Conservation (phyloP, 2,113 vertebrate species). For the Nibea coibor region DNA sequence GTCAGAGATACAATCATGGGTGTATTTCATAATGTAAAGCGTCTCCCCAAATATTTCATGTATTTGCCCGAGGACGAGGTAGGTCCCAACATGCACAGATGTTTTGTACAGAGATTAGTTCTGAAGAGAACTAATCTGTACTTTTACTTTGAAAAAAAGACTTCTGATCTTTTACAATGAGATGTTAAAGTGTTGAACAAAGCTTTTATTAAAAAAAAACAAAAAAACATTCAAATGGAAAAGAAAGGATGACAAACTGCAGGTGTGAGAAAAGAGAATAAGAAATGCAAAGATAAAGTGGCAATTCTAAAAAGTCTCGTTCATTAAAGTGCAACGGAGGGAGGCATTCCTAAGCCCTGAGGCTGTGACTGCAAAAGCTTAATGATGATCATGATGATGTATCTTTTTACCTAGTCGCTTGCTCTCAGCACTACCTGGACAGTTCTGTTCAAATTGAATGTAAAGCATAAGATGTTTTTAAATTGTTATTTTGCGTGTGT, state of each 20-base stretch:
- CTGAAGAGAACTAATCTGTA: not conserved
- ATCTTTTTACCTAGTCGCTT: constrained; percentile 1
- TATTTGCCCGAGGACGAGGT: constrained; percentile 19
- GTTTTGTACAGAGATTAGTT: constrained; percentile 28
- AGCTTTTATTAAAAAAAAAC: not conserved
- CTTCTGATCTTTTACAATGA: constrained; percentile 4
- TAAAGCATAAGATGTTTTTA: not conserved
- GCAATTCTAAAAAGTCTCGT: not conserved
- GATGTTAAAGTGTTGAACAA: not conserved
- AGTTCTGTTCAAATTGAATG: not conserved
- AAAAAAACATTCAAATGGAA: not conserved
- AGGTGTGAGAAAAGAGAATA: not conserved
- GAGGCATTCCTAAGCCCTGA: not conserved
- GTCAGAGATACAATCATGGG: not conserved
- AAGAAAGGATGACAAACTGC: not conserved
- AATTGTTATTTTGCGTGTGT: not conserved
- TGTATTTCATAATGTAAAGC: constrained; percentile 21
- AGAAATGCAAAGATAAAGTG: not conserved
- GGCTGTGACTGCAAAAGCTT: constrained; percentile 14
- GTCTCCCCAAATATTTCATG: constrained; percentile 17
- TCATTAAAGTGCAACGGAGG: not conserved
- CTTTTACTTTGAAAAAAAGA: not conserved
- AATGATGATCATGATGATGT: not conserved
- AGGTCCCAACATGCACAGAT: not conserved
- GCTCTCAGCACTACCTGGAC: not conserved